Evolutionary conservation across 2,113 vertebrate species (phyloP), one percentile per base, ranked within the genome.

Genomic region (Sprattus sprattus): DNA sequence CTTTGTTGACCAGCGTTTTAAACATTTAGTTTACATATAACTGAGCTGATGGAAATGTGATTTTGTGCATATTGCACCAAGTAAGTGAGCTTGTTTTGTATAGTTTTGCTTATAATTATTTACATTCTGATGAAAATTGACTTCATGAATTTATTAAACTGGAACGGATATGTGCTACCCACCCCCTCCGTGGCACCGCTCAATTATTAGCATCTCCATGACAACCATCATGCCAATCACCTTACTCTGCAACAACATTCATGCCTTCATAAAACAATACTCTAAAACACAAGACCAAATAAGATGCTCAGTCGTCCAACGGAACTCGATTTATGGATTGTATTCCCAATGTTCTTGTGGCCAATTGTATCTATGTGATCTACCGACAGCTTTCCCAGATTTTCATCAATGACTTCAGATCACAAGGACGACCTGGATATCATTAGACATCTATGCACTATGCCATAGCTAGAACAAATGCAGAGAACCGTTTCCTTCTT

Each of bases 61-160:
- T 39, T 78, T 16, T 78, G 39, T 39, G 39, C 39, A 39, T 39
- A 39, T 39, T 39, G 39, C 39, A 39, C 39, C 39, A 39, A 39
- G 71, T 44, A 4, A 78, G 13, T 16, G 32, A 39, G 71, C n/a
- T 22, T 67, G 10, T 3, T 78, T 78, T 78, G 71, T 32, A 18
- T 78, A 3, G 28, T 39, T 78, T 32, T 78, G 28, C 10, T 78
- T 78, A 32, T 39, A 78, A 78, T 78, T 78, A 39, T 4, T 78
- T 44, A 39, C 71, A 78, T 78, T 32, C 32, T 16, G 28, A 39
- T 78, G 71, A 78, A 32, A 16, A 78, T 32, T 39, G 25, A 32
- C 25, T 78, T 78, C 71, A 78, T 78, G 71, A 67, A 78, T 78
- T 78, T 2, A 78, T 78, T 78, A 78, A 78, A 78, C 32, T 16